Conservation (phyloP, 2,888 invertebrate species). For the Cantharis rufa region DNA sequence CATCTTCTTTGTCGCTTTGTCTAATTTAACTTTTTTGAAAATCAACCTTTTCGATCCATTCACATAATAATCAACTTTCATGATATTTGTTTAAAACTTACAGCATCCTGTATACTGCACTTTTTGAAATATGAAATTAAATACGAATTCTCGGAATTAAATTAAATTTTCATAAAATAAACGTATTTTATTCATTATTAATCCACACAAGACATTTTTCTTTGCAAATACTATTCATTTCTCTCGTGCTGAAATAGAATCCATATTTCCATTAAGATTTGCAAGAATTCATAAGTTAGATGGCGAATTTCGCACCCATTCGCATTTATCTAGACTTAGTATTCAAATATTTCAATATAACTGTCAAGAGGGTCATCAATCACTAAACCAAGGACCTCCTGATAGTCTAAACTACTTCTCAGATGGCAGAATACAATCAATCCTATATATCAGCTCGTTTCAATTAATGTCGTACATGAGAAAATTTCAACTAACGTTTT, state of each 20-base stretch:
- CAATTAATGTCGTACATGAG: conserved; percentile 7
- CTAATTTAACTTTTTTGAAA: background rate
- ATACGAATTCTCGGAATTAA: background rate
- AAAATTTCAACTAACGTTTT: background rate
- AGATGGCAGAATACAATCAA: conserved; percentile 9
- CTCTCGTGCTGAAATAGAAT: conserved; percentile 20
- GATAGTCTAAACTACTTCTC: conserved; percentile 8
- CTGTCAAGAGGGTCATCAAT: conserved; percentile 33
- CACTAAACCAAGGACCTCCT: conserved; percentile 19
- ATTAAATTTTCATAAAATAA: background rate
- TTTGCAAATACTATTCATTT: conserved; percentile 21
- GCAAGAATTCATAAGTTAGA: conserved; percentile 31
- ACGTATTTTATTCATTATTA: background rate
- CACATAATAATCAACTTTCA: background rate
- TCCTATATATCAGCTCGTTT: conserved; percentile 12
- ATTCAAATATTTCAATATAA: conserved; percentile 37
- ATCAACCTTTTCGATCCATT: background rate
- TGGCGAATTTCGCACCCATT: conserved; percentile 26
- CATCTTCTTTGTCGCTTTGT: background rate
- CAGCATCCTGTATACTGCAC: too few relatives aligned
- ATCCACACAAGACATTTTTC: background rate
- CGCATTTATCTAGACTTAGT: conserved; percentile 31
- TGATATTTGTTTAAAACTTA: background rate
- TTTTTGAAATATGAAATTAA: background rate
- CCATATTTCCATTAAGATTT: conserved; percentile 31